Conservation (phyloP, 2,113 vertebrate genomes). For the Aepyceros melampus region DNA sequence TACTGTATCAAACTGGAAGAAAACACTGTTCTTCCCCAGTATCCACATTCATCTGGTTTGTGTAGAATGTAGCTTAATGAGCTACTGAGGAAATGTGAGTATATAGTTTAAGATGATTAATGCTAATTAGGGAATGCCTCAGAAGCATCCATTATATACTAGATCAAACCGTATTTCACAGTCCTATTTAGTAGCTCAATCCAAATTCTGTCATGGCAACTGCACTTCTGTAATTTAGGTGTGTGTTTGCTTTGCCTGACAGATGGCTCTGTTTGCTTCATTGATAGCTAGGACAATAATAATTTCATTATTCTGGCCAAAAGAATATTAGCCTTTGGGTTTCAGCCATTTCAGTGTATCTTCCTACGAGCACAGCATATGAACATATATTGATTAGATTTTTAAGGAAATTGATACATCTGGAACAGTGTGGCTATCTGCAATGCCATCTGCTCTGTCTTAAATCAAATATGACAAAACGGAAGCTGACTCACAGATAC, state of each 20-base stretch:
- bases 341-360: constrained; percentile 88
- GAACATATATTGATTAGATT: constrained; percentile 90
- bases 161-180: constrained; percentile 85
- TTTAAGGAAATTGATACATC: constrained; percentile 93
- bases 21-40: constrained; percentile 75
- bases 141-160: constrained; percentile 83
- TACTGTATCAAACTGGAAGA: constrained; percentile 56
- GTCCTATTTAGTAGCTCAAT: constrained; percentile 83
- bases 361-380: constrained; percentile 93
- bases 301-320: constrained; percentile 95
- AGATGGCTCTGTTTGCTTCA: constrained; percentile 96
- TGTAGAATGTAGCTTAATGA: constrained; percentile 78
- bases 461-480: neutral
- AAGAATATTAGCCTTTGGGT: constrained; percentile 97
- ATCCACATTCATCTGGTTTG: constrained; percentile 75
- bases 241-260: constrained; percentile 92
- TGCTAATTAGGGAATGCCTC: constrained; percentile 85
- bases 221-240: constrained; percentile 96
- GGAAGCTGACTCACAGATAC: neutral
- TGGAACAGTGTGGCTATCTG: constrained; percentile 90
- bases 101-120: constrained; percentile 87
- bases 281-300: constrained; percentile 98
- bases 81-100: constrained; percentile 79
- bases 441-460: constrained; percentile 87
- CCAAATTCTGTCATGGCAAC: constrained; percentile 90